Evolutionary conservation across 2,797 vertebrate species (phyloP), one percentile per base, ranked within the genome.

Genomic region (Pseudotriccus pelzelni): DNA sequence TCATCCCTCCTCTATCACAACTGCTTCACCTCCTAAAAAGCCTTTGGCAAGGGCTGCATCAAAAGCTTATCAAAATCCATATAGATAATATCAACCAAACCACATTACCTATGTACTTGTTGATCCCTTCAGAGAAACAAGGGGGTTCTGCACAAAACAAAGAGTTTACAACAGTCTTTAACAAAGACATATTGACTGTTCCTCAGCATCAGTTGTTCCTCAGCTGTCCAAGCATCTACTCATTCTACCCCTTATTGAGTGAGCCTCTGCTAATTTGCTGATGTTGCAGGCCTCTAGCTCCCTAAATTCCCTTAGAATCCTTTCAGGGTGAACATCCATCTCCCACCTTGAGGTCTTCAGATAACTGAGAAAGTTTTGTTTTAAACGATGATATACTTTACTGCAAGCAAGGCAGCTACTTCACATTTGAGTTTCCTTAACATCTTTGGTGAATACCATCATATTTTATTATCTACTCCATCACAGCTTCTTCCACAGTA

Each of bases 101-200:
- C 30, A 55, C 0, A 0, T 18, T 62, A 62, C 27, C 21, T 30
- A 22, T 0, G 6, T 34, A 58, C 13, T 41, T 80, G 28, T 37
- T 83, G 43, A 77, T 27, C 15, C 17, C 17, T 70, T 62, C 2
- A 12, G 50, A 79, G 68, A 83, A 80, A 47, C 28, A 69, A 60
- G 17, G 52, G 14, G 18, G 36, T 90, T 69, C 50, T 27, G 44
- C 43, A 70, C 23, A 84, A 58, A 80, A 47, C 30, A 66, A 56
- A 13, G 47, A 12, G 21, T 44, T 90, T 69, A 80, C 2, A 2
- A 27, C 3, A 76, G 50, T 34, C 46, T 50, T 80, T 62, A 66
- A 67, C 60, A 56, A 80, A 90, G 34, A 9, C 16, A 21, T 27
- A 27, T 15, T 14, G 46, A 66, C 37, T 80, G 32, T 39, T 77